Percentiles rank a stretch among this genome's conserved stretches.
These are phyloP conservation scores for Labeo calbasu DNA, from an alignment of 2,797 vertebrate species.

Conservation along the genomic window DNA sequence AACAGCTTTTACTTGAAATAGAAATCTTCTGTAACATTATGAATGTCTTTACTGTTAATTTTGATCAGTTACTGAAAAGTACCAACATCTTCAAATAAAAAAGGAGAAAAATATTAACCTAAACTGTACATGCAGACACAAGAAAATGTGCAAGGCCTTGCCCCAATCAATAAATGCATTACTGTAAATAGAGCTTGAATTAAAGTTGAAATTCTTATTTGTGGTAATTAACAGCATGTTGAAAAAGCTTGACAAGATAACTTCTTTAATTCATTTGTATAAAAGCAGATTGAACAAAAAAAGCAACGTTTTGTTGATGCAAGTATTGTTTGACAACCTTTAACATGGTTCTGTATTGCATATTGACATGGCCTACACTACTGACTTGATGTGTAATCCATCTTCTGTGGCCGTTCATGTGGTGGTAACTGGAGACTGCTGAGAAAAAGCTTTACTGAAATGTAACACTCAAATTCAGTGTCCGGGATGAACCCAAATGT, in stretches of 20 bases:
- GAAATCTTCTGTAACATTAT: neutral
- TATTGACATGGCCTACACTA: neutral
- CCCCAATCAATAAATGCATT: neutral
- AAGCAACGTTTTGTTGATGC: neutral
- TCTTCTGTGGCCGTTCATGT: neutral
- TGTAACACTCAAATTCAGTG: constrained; percentile 6
- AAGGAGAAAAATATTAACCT: neutral
- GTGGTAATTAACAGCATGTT: neutral
- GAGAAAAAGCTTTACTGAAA: constrained; percentile 16
- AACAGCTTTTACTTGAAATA: neutral
- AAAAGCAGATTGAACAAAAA: neutral
- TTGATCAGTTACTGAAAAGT: neutral
- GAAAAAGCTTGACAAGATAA: neutral
- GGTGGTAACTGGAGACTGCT: constrained; percentile 2
- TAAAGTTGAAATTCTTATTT: neutral
- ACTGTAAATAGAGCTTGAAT: neutral
- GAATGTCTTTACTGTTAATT: no score
- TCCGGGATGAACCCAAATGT: neutral
- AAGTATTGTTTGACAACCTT: constrained; percentile 7
- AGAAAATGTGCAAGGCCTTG: neutral
- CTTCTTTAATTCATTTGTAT: neutral
- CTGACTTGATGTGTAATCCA: neutral
- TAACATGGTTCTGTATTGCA: neutral
- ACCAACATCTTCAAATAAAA: neutral
- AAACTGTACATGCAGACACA: neutral